Evolutionary conservation across 2,888 invertebrate genomes (phyloP).

Genomic region (Philopedon plagiatum): DNA sequence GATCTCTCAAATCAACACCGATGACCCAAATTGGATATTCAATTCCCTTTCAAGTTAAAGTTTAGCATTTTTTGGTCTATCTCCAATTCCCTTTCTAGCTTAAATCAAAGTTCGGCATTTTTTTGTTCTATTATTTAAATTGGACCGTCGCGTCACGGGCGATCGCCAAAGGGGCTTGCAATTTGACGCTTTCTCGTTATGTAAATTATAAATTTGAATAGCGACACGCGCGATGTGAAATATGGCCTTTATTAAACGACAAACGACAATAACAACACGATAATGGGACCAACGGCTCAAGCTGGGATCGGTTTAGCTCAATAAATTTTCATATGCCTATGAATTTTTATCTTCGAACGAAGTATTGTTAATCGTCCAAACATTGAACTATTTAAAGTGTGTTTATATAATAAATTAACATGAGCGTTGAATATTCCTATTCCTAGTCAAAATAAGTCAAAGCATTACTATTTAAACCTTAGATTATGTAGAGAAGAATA

Average conservation of each 20-base stretch:
- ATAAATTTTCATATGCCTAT: background rate
- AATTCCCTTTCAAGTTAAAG: too few species aligned
- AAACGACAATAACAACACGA: slow-evolving; percentile 20
- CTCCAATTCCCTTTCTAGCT: background rate
- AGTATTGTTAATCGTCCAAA: too few species aligned
- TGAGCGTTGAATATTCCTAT: too few species aligned
- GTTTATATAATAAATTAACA: too few species aligned
- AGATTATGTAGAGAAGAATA: too few species aligned
- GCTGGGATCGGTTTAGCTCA: slow-evolving; percentile 4
- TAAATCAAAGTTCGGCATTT: background rate
- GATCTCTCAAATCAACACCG: too few species aligned
- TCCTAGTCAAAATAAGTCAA: too few species aligned
- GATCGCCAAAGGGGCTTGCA: background rate
- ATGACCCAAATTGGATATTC: too few species aligned
- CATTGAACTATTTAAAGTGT: too few species aligned
- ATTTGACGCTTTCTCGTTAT: slow-evolving; percentile 18
- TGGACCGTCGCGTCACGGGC: slow-evolving; percentile 8
- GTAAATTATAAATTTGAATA: slow-evolving; percentile 31
- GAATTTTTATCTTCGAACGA: slow-evolving; percentile 4
- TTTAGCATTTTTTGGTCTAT: too few species aligned
- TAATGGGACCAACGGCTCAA: slow-evolving; percentile 14
- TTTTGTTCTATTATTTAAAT: slow-evolving; percentile 4
- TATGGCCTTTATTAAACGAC: slow-evolving; percentile 15
- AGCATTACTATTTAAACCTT: too few species aligned
- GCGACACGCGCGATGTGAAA: slow-evolving; percentile 25